These are phyloP conservation scores for Catocala fraxini DNA, from an alignment of 2,888 invertebrate species.

Conservation along the genomic window DNA sequence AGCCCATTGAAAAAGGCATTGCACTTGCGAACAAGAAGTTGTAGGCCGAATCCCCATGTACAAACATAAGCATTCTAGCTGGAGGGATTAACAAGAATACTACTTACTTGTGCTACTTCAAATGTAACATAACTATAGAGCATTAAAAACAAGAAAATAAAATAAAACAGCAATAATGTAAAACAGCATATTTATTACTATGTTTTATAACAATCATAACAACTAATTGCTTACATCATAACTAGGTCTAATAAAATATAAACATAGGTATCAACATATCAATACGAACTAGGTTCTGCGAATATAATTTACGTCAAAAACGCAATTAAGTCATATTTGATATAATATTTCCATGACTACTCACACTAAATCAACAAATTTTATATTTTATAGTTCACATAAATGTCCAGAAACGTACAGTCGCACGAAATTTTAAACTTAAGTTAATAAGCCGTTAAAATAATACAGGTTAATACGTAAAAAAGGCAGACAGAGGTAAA, in stretches of 20 bases:
- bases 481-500: no score
- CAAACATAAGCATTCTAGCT: no score
- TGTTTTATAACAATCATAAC: neutral
- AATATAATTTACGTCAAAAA: slow-evolving; percentile 5
- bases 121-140: no score
- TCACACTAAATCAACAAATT: slow-evolving; percentile 10
- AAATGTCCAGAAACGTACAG: slow-evolving; percentile 5
- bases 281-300: neutral
- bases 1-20: no score
- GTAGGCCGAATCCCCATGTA: no score
- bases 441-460: slow-evolving; percentile 4
- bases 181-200: neutral
- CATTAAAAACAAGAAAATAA: no score
- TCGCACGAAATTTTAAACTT: neutral
- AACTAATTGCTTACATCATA: neutral
- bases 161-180: no score
- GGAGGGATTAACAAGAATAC: no score
- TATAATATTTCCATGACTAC: slow-evolving; percentile 10
- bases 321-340: slow-evolving; percentile 6
- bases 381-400: slow-evolving; percentile 8
- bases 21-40: no score
- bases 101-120: no score
- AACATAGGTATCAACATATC: neutral
- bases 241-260: neutral
- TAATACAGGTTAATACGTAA: no score